These are phyloP conservation scores for Plodia interpunctella DNA, from an alignment of 1,140 invertebrate genomes.

Conservation along the genomic window DNA sequence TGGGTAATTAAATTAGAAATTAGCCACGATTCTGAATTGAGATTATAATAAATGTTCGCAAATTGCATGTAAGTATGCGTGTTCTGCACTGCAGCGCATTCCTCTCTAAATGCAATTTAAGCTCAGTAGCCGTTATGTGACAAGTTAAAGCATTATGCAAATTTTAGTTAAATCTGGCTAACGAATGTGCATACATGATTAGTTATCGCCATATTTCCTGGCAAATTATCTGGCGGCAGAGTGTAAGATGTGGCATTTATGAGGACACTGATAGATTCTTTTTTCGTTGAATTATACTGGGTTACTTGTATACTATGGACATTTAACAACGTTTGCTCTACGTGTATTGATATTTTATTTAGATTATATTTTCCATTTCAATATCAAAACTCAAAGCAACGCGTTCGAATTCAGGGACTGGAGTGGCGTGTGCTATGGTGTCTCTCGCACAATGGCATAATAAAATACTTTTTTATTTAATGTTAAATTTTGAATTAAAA, in stretches of 20 bases:
- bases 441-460: no score
- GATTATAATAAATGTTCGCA: not conserved
- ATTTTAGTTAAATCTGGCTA: slow-evolving; percentile 35
- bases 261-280: not conserved
- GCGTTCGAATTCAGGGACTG: no score
- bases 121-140: slow-evolving; percentile 47
- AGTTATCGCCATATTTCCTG: slow-evolving; percentile 12
- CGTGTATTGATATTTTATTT: no score
- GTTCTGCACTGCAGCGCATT: slow-evolving; percentile 1
- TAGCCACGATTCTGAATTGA: not conserved
- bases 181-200: slow-evolving; percentile 28
- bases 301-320: no score
- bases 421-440: no score
- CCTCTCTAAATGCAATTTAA: slow-evolving; percentile 55
- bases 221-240: not conserved
- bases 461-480: no score
- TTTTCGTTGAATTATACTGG: no score
- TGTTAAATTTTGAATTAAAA: no score
- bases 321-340: no score
- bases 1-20: not conserved
- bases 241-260: not conserved
- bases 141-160: slow-evolving; percentile 58
- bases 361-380: no score
- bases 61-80: slow-evolving; percentile 4
- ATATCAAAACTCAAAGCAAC: no score